These are phyloP conservation scores for Gambusia affinis DNA, from an alignment of 2,113 vertebrate species.

Conservation along the genomic window DNA sequence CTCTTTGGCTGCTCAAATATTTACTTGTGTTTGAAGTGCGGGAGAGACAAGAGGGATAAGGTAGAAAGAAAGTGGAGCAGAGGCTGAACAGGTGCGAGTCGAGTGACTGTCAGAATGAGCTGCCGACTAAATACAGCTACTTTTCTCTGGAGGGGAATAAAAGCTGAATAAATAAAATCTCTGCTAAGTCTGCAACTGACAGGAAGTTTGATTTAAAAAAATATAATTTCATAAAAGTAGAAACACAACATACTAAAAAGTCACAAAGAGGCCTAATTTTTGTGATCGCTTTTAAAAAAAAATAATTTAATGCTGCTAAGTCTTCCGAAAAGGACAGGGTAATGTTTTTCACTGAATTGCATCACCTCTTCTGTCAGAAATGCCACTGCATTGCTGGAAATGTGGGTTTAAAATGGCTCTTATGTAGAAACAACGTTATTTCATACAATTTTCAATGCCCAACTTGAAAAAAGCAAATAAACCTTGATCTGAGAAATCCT, in stretches of 20 bases:
- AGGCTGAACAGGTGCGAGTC: conserved; percentile 42
- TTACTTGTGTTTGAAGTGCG: conserved; percentile 52
- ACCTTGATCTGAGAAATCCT: neutral
- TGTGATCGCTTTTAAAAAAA: no score
- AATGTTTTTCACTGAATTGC: neutral
- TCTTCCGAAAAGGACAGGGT: neutral
- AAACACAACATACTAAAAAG: neutral
- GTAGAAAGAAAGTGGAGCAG: conserved; percentile 21
- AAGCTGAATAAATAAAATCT: neutral
- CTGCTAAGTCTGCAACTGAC: neutral
- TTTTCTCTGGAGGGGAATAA: neutral
- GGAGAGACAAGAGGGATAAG: conserved; percentile 24
- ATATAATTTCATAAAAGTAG: neutral
- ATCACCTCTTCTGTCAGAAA: neutral
- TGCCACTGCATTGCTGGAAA: neutral
- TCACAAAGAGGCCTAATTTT: neutral
- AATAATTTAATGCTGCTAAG: neutral
- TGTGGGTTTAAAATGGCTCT: neutral
- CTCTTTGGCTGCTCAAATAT: conserved; percentile 61
- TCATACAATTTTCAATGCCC: neutral
- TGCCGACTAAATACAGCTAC: conserved; percentile 2
- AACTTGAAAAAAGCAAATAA: neutral
- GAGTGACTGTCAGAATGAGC: conserved; percentile 22
- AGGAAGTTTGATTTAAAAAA: neutral
- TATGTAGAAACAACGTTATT: neutral